A percentile compares a stretch with the other conserved stretches of the same genome.
These are phyloP conservation scores for Meandrina meandrites DNA, from an alignment of 92 coral and sea anemone species.

Conservation along the genomic window DNA sequence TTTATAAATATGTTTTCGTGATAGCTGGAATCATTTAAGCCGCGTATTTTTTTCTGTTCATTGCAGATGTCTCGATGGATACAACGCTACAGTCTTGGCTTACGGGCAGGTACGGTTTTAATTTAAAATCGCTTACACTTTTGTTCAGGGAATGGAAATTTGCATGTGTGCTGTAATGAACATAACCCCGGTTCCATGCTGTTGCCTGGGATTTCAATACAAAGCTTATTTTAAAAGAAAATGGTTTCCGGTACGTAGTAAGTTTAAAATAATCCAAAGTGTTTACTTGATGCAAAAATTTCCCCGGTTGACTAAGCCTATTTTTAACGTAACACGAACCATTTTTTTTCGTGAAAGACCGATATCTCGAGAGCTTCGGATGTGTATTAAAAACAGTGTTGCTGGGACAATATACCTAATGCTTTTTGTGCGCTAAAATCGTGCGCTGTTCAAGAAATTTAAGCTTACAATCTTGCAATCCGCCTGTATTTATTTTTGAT, in stretches of 20 bases:
- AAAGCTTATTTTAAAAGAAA: neutral
- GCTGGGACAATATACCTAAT: neutral
- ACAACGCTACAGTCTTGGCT: conserved; percentile 97
- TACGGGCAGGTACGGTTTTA: conserved; percentile 88
- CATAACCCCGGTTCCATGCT: neutral
- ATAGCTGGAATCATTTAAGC: neutral
- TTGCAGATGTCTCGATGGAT: conserved; percentile 94
- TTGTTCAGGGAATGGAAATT: neutral
- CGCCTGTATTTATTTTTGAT: conserved; percentile 8
- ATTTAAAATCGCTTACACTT: neutral
- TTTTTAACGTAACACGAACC: too few relatives aligned
- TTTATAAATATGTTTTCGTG: neutral
- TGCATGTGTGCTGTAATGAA: neutral
- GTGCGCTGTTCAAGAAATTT: neutral
- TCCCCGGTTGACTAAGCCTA: conserved; percentile 15
- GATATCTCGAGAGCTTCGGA: neutral
- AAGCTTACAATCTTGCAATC: neutral
- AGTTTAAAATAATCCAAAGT: conserved; percentile 12
- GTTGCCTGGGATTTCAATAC: neutral
- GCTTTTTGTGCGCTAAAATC: neutral
- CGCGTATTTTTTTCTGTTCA: conserved; percentile 6
- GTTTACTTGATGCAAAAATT: neutral
- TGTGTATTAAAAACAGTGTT: neutral
- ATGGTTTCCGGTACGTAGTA: conserved; percentile 31
- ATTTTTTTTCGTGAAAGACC: neutral